Percentiles rank a stretch among this genome's conserved stretches.
Conservation (phyloP, 2,888 invertebrate species). For the Stegana nigrithorax region DNA sequence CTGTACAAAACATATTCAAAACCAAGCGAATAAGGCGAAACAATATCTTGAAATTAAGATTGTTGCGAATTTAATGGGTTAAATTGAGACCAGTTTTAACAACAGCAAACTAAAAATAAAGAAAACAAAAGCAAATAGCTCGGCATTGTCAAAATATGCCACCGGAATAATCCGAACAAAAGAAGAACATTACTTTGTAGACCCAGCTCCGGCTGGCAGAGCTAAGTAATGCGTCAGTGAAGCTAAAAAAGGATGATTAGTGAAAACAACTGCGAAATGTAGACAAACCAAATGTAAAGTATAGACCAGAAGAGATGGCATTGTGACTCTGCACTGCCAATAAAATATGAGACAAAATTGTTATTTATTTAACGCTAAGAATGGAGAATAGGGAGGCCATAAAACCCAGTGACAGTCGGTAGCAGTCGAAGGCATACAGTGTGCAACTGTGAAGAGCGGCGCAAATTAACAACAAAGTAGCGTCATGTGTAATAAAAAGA, state of each 20-base stretch:
- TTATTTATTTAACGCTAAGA: constrained; percentile 40
- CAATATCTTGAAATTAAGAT: constrained; percentile 47
- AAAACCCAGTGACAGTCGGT: constrained; percentile 32
- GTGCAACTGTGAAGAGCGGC: constrained; percentile 53
- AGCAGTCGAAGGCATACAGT: too few relatives aligned
- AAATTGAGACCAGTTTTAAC: too few relatives aligned
- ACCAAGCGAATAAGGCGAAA: constrained; percentile 4
- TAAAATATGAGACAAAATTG: constrained; percentile 58
- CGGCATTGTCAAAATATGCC: constrained; percentile 59
- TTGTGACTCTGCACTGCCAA: constrained; percentile 59
- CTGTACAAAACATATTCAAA: constrained; percentile 24
- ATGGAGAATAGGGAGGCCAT: not conserved
- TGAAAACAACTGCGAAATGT: constrained; percentile 52
- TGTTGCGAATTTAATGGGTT: constrained; percentile 58
- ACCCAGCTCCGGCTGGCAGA: not conserved
- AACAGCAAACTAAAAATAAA: constrained; percentile 32
- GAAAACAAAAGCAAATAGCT: constrained; percentile 32
- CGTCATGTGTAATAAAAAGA: constrained; percentile 20
- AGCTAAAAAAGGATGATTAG: constrained; percentile 42
- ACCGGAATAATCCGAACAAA: constrained; percentile 34
- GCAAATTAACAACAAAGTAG: constrained; percentile 56
- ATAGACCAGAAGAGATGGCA: constrained; percentile 30
- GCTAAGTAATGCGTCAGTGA: not conserved
- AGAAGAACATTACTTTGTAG: constrained; percentile 1
- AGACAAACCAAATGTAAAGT: constrained; percentile 1